Evolutionary conservation across 1,140 invertebrate species (phyloP).

Genomic region (Lasioglossum albipes): DNA sequence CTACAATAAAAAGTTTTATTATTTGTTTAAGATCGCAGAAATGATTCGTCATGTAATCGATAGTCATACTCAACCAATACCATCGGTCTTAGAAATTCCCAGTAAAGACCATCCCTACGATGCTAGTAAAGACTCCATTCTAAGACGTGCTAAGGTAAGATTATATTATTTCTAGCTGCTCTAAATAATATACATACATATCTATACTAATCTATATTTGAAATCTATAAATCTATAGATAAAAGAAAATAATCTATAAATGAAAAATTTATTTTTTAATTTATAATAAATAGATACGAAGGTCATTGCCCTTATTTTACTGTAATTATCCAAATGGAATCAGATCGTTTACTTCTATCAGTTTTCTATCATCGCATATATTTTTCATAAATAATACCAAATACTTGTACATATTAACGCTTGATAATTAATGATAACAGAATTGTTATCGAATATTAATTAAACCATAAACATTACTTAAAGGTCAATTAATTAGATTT

Average conservation of each 20-base stretch:
- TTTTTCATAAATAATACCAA: neutral
- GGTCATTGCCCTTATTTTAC: neutral
- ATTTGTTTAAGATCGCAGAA: conserved; percentile 89
- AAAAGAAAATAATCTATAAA: no score
- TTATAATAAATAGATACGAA: no score
- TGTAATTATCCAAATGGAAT: neutral
- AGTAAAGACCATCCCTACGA: conserved; percentile 99
- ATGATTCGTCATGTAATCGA: conserved; percentile 98
- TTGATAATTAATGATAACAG: neutral
- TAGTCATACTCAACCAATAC: conserved; percentile 94
- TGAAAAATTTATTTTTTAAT: neutral
- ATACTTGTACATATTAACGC: neutral
- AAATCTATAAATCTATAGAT: no score
- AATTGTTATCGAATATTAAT: neutral
- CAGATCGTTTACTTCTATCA: neutral
- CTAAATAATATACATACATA: neutral
- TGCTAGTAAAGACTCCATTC: conserved; percentile 98
- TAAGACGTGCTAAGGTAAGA: conserved; percentile 93
- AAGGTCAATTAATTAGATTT: conserved; percentile 5
- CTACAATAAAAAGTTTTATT: neutral
- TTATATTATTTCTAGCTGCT: neutral
- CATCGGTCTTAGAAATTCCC: conserved; percentile 98
- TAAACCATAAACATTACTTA: conserved; percentile 7
- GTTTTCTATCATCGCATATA: neutral
- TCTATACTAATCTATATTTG: neutral